Evolutionary conservation across 2,888 invertebrate genomes (phyloP).

Genomic region (Poecilus cupreus): DNA sequence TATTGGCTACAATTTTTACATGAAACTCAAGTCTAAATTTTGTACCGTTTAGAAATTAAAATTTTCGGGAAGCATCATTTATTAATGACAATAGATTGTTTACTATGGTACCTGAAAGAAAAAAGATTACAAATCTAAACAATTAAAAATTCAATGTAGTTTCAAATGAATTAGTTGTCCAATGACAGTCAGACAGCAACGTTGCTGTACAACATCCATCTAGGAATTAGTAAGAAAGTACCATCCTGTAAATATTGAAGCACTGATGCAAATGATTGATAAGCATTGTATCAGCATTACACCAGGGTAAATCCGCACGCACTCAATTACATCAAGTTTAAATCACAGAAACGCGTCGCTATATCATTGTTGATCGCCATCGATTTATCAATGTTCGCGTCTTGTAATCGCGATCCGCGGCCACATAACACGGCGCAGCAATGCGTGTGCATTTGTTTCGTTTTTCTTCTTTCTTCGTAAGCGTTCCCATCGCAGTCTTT

Average conservation of each 20-base stretch:
- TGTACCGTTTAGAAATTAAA: too few relatives aligned
- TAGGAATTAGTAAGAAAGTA: too few relatives aligned
- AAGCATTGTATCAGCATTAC: background rate
- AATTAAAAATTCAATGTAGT: too few relatives aligned
- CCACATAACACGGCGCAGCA: background rate
- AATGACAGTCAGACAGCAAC: too few relatives aligned
- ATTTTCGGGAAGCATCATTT: too few relatives aligned
- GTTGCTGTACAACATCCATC: too few relatives aligned
- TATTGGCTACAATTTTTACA: too few relatives aligned
- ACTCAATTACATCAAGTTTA: slow-evolving; percentile 32
- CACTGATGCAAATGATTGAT: slow-evolving; percentile 5
- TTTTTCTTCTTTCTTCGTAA: slow-evolving; percentile 7
- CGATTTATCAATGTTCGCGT: slow-evolving; percentile 53
- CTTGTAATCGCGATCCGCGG: slow-evolving; percentile 11
- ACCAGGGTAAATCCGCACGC: background rate
- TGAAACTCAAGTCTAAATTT: too few relatives aligned
- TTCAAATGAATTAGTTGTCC: too few relatives aligned
- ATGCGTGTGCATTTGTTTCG: slow-evolving; percentile 31
- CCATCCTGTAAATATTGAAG: background rate
- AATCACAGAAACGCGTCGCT: slow-evolving; percentile 16
- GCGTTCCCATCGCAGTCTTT: slow-evolving; percentile 21
- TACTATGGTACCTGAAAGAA: too few relatives aligned
- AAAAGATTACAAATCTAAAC: too few relatives aligned
- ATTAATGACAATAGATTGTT: too few relatives aligned
- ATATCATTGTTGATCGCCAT: slow-evolving; percentile 24